Evolutionary conservation across 64 coral and sea anemone species (phyloP).

Genomic region (Montipora foliosa): DNA sequence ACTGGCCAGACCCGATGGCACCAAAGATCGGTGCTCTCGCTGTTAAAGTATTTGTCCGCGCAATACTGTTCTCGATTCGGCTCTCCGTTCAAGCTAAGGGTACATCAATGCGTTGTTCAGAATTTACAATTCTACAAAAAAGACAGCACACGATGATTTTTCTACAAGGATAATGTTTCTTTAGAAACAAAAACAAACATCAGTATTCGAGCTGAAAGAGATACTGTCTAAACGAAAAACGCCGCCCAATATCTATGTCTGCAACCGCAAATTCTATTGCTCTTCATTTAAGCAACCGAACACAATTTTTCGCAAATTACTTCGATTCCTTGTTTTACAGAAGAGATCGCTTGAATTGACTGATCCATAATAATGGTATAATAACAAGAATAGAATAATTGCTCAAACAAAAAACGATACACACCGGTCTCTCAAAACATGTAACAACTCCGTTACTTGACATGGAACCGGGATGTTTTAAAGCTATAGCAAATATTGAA

Average conservation of each 20-base stretch:
- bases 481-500: neutral
- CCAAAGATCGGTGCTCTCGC: too few species aligned
- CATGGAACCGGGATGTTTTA: too few species aligned
- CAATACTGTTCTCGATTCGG: neutral
- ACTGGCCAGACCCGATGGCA: too few species aligned
- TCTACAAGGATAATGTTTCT: neutral
- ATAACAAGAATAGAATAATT: conserved; percentile 31
- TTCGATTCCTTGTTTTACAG: neutral
- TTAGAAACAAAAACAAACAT: neutral
- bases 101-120: neutral
- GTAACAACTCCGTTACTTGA: neutral
- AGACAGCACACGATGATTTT: conserved; percentile 6
- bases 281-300: neutral
- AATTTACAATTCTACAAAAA: neutral
- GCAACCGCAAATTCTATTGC: neutral
- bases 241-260: neutral
- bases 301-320: neutral
- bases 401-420: conserved; percentile 23
- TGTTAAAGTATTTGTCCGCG: too few species aligned
- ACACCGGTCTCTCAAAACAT: neutral
- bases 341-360: neutral
- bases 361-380: neutral
- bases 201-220: conserved; percentile 12
- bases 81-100: neutral
- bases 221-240: neutral